Base-by-base conservation (phyloP, 2,113 vertebrate genomes). In the Quiscalus mexicanus region DNA sequence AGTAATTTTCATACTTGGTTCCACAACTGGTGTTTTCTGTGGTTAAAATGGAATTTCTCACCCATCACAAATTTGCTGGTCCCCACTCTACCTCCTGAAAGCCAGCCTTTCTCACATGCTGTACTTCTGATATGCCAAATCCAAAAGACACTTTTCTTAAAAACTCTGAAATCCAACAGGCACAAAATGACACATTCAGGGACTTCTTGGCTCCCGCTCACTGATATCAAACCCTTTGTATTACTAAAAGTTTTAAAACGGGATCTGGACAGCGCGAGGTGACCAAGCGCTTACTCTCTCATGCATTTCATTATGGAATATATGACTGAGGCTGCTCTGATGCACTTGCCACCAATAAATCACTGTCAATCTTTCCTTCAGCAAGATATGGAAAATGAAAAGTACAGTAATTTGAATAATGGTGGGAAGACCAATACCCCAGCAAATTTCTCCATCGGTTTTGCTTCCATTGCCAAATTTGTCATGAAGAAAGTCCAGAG, bases 301-400 rank as follows among this genome's bases (percentile, higher is more conserved):
- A 89, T 0, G 24, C 64, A 71, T 93, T 94, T 81, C 63, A 84
- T 71, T 96, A 77, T 75, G 98, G 98, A 98, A 98, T 96, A 53
- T 96, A 94, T 98, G 98, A 98, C 91, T 96, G 83, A 70, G 91
- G 56, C 52, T 76, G 63, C 50, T 77, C 52, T 87, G 96, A 97
- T 92, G 93, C 80, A 74, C 87, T 60, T 78, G 64, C 49, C 89
- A 96, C 90, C 95, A 96, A 96, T 78, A 96, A 97, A 94, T 95
- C 89, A 91, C 94, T 96, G 86, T 97, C 97, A 97, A 71, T 96
- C 93, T 98, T 98, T 97, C 98, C 98, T 82, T 93, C 86, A 84
- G 63, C 62, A 39, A 97, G 90, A 92, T 25, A 83, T 16, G 97
- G 98, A 98, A 98, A 98, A 93, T 97, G 82, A 93, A 90, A 93